Conservation (phyloP, 2,113 vertebrate species). For the Myocastor coypus region DNA sequence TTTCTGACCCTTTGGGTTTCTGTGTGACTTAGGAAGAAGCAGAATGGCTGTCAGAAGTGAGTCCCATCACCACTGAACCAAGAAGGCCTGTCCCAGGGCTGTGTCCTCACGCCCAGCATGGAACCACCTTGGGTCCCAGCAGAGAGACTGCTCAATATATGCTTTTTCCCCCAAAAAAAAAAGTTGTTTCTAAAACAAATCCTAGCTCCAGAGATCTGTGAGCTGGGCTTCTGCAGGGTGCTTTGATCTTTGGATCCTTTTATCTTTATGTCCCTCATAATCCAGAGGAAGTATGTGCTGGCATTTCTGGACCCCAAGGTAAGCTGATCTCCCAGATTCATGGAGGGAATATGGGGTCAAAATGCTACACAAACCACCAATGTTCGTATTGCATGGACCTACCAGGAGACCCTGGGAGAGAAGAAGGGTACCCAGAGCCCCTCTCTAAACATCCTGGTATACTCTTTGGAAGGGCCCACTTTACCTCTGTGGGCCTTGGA, state of each 20-base stretch:
- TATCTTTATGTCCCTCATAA: background rate
- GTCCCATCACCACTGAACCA: background rate
- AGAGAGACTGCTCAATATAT: background rate
- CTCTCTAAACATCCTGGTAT: background rate
- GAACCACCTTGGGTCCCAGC: background rate
- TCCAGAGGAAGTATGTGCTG: background rate
- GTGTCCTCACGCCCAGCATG: background rate
- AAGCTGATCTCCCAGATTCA: background rate
- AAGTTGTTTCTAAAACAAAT: background rate
- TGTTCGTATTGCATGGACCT: accelerated
- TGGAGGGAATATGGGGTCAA: too few relatives aligned
- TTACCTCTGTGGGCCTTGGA: background rate
- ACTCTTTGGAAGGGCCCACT: background rate
- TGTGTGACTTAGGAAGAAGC: background rate
- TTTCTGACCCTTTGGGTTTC: background rate
- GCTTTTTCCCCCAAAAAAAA: background rate
- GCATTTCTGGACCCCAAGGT: background rate
- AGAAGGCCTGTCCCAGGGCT: background rate
- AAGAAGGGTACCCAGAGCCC: background rate
- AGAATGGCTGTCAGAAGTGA: background rate
- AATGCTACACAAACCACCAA: background rate
- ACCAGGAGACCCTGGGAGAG: background rate
- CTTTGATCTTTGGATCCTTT: conserved; percentile 45
- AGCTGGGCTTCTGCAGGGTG: background rate
- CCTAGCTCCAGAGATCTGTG: background rate